Evolutionary conservation across 2,113 vertebrate genomes (phyloP).

Genomic region (Solenodon paradoxus): DNA sequence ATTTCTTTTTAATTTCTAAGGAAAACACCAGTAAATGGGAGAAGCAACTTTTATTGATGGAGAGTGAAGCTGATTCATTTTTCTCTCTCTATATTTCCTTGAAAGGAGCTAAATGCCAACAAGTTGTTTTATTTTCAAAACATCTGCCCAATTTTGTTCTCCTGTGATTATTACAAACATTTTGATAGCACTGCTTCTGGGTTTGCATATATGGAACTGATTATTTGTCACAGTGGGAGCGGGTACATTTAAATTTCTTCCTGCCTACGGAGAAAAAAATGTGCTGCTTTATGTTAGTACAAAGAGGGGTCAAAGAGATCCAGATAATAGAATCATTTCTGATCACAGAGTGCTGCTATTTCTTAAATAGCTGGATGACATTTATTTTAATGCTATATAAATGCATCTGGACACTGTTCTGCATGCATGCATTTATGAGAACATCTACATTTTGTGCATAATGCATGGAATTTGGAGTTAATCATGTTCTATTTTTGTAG

Average conservation of each 20-base stretch:
- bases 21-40: neutral
- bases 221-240: conserved; percentile 56
- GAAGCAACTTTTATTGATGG: neutral
- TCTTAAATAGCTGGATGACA: conserved; percentile 29
- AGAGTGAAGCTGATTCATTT: neutral
- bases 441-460: conserved; percentile 34
- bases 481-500: neutral
- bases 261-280: neutral
- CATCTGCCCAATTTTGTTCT: conserved; percentile 53
- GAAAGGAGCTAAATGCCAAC: conserved; percentile 42
- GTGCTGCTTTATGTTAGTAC: neutral
- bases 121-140: conserved; percentile 69
- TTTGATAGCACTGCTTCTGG: conserved; percentile 17
- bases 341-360: neutral
- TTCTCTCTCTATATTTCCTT: conserved; percentile 12
- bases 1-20: neutral
- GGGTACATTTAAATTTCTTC: conserved; percentile 52
- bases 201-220: conserved; percentile 43
- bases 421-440: conserved; percentile 39
- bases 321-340: conserved; percentile 35
- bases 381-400: conserved; percentile 62
- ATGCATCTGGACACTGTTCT: neutral
- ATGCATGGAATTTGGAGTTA: conserved; percentile 28
- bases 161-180: conserved; percentile 15
- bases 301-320: conserved; percentile 28